Percentiles rank a stretch among this genome's conserved stretches.
Evolutionary conservation across 1,140 invertebrate species (phyloP).

Genomic region (Meloidogyne floridensis): DNA sequence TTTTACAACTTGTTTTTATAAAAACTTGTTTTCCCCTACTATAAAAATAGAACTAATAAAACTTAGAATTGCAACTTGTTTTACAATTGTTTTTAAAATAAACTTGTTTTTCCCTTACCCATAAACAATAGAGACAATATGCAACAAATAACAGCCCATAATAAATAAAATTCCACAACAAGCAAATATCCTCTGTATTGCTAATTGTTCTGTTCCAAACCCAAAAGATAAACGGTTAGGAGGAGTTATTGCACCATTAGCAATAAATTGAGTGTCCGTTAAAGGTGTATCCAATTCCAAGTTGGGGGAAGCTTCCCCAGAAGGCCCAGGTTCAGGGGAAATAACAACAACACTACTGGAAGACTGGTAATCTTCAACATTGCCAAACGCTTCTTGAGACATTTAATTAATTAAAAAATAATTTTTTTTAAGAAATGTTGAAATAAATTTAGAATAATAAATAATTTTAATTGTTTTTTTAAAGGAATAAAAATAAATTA

Average conservation of each 20-base stretch:
- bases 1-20: background rate
- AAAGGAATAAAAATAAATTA: background rate
- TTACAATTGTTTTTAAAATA: background rate
- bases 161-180: constrained; percentile 53
- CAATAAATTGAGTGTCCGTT: background rate
- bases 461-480: background rate
- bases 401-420: background rate
- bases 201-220: constrained; percentile 19
- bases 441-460: background rate
- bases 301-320: background rate
- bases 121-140: constrained; percentile 59
- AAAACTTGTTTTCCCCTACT: constrained; percentile 24
- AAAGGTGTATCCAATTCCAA: background rate
- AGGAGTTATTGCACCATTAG: background rate
- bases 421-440: background rate
- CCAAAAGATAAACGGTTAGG: constrained; percentile 3
- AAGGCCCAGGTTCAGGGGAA: background rate
- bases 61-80: background rate
- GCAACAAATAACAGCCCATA: constrained; percentile 57
- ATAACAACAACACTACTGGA: too few species aligned
- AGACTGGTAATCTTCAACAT: background rate
- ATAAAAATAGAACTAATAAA: too few species aligned
- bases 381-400: background rate
- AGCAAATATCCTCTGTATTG: constrained; percentile 37
- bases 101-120: constrained; percentile 47